Base-by-base conservation (phyloP, 2,113 vertebrate genomes). In the Oreotragus oreotragus region DNA sequence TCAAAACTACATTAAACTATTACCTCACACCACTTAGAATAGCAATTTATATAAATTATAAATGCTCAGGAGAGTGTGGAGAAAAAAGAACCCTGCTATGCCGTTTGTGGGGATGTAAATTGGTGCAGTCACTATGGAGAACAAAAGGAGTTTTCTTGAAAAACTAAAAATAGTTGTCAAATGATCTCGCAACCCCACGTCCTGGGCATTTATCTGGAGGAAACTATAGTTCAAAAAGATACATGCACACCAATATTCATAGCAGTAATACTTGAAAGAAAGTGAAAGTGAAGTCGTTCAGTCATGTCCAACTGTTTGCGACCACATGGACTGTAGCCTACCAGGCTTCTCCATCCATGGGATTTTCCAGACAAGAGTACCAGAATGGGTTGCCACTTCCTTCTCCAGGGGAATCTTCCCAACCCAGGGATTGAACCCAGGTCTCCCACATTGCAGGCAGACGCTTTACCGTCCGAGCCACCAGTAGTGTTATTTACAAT, bases 381-480 rank as follows among this genome's bases (percentile, higher is more conserved):
- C 5, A 1, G 70, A 76, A 3, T 14, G 23, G 70, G 36, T 76
- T 43, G 70, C 70, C 70, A 43, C 2, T 76, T 76, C 23, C 70
- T 76, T 76, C 70, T 43, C 36, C 36, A 76, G 70, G 70, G 9
- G 23, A 39, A 76, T 43, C 36, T 73, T 76, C 23, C 70, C 0
- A 0, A 76, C 23, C 23, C 70, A 43, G 36, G 36, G 12, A 27
- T 76, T 1, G 1, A 76, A 43, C 12, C 70, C 21, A 43, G 1
- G 21, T 76, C 12, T 76, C 36, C 70, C 23, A 14, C 36, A 76
- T 7, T 76, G 11, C 3, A 43, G 36, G 36, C 36, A 43, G 70
- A 76, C 1, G 0, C 21, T 43, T 76, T 27, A 76, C 36, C 1
- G 0, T 39, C 36, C 0, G 1, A 76, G 70, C 36, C 6, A 76